Evolutionary conservation across 2,113 vertebrate genomes (phyloP), one percentile per base, ranked within the genome.

Genomic region (Sinocyclocheilus maitianheensis): DNA sequence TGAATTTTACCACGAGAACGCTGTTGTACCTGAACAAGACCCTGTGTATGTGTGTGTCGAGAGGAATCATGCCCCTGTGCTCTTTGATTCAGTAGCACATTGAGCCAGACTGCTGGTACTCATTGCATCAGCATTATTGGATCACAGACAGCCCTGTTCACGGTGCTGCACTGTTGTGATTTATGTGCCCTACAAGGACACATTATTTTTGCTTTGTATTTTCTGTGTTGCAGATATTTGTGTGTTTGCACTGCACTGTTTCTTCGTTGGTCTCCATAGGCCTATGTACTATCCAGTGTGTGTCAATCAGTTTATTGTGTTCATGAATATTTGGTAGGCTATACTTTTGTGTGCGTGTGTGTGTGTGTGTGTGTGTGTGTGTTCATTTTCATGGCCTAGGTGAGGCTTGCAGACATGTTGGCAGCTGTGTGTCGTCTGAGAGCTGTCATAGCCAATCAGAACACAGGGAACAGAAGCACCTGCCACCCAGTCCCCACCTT

Each of bases 371-470:
- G 63, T 65, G 37, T 83, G 20, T 62, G 11, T 30, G 37, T 1
- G 34, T 40, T 22, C 69, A 72, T 72, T 72, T 72, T 72, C 69
- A 72, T 81, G 62, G n/a, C 34, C 53, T 5, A 51, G 72, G 63
- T 85, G 62, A 85, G 48, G 8, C 20, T 84, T 51, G 65, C 51
- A 72, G 48, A 62, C 75, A 22, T n/a, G 22, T 65, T 65, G 77
- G 37, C 69, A 87, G 77, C 30, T 65, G 77, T 67, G 58, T 85
- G 55, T 65, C 13, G 24, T 80, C 76, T 55, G 16, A 81, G 63
- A 71, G 30, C 83, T 88, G 78, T 82, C 87, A 81, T 74, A 80
- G 65, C 63, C 65, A 81, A 71, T 86, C 77, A 85, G 77, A 72
- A n/a, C 43, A 60, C 53, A 46, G 14, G 53, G 48, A 80, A 81